Evolutionary conservation across 2,888 invertebrate species (phyloP), one percentile per base, ranked within the genome.

Genomic region (Parnassius apollo): DNA sequence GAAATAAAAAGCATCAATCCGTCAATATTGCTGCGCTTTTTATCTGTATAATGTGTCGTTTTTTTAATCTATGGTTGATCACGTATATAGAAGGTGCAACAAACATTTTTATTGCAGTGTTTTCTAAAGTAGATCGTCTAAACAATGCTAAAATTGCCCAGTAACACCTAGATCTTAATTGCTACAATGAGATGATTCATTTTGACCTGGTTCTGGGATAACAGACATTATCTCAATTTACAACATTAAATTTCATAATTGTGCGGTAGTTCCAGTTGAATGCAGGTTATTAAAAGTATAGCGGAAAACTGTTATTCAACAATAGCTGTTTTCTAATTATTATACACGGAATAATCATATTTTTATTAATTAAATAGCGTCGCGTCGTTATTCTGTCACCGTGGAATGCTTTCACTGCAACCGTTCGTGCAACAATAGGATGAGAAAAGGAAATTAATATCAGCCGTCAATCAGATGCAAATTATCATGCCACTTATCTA

Each of bases 381-480:
- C n/a, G 12, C n/a, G n/a, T 35, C n/a, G 13, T 54, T 45, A 13
- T 48, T 48, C 18, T 49, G 44, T 11, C 12, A n/a, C 2, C 12
- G 49, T 48, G 53, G 52, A 25, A 50, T 73, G 76, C 80, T 85
- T 83, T 85, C 80, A 78, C 83, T 70, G 73, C 75, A 72, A 75
- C 74, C 73, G 75, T 76, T 74, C 72, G 74, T 68, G 71, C 69
- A 78, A 77, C 76, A 76, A 80, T 81, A 78, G 79, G 73, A 78
- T 75, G 76, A 74, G 77, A 79, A 83, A 80, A 82, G 86, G 80
- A 86, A 85, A 83, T 81, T 80, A 82, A 83, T 83, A 87, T 84
- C 86, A 82, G 73, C 73, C 71, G 65, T 70, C 77, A 85, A 87
- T 88, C 88, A 83, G 85, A 90, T 88, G 87, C 84, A 88, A 88